phyloP scores from a whole-genome alignment of 1,140 invertebrate species.

The Meloidogyne exigua region DNA sequence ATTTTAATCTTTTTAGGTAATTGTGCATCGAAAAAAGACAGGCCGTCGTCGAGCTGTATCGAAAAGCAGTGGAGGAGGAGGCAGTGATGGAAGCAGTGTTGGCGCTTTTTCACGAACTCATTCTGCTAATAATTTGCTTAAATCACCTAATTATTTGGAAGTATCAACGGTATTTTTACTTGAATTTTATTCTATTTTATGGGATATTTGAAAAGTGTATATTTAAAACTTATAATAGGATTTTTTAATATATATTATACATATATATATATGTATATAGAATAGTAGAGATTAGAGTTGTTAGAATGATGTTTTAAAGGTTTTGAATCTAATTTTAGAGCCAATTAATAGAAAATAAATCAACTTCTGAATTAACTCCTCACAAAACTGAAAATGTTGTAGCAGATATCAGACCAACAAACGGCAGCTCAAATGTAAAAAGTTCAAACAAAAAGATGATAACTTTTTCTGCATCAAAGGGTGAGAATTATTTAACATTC shows the following conservation, averaged over 20 bases:
- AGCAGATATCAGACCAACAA: neutral
- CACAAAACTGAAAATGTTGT: neutral
- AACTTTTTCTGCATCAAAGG: neutral
- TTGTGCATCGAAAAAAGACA: conserved; percentile 47
- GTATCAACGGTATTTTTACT: neutral
- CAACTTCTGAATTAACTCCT: neutral
- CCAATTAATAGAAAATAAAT: neutral
- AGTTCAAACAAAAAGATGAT: neutral
- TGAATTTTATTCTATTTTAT: too few relatives aligned
- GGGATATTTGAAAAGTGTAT: too few relatives aligned
- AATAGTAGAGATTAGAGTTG: too few relatives aligned
- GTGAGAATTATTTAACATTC: neutral
- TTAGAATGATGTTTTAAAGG: too few relatives aligned
- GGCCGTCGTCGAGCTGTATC: conserved; percentile 34
- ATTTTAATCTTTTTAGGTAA: conserved; percentile 36
- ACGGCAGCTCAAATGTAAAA: neutral
- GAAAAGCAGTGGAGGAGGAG: conserved; percentile 43
- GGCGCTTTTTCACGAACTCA: conserved; percentile 5
- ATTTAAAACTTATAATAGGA: too few relatives aligned
- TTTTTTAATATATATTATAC: too few relatives aligned
- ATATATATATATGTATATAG: too few relatives aligned
- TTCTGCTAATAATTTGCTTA: conserved; percentile 10
- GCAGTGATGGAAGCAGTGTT: neutral
- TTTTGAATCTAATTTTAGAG: neutral
- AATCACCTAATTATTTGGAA: neutral